Evolutionary conservation across 2,113 vertebrate species (phyloP).

Genomic region (Perca fluviatilis): DNA sequence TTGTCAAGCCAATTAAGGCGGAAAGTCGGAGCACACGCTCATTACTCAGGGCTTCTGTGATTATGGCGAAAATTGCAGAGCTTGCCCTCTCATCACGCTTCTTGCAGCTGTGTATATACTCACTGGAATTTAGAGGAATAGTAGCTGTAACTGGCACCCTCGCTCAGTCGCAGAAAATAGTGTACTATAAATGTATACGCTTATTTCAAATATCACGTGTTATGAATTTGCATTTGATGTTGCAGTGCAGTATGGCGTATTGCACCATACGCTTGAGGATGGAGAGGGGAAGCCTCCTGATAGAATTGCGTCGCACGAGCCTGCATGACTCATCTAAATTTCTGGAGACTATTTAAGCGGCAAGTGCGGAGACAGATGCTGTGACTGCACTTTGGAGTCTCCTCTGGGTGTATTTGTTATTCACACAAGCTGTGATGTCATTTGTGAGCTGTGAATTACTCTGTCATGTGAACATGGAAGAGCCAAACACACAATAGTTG

Average conservation of each 20-base stretch:
- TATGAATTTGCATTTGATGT: conserved; percentile 26
- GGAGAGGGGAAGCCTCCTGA: conserved; percentile 31
- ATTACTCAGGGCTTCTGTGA: conserved; percentile 57
- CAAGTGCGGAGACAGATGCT: conserved; percentile 53
- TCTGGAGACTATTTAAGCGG: conserved; percentile 58
- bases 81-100: conserved; percentile 42
- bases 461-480: conserved; percentile 33
- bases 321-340: conserved; percentile 70
- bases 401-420: conserved; percentile 52
- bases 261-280: conserved; percentile 48
- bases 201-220: conserved; percentile 7
- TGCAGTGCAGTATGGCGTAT: conserved; percentile 44
- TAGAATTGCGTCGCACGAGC: conserved; percentile 21
- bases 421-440: conserved; percentile 21
- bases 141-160: conserved; percentile 13
- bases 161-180: neutral
- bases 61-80: conserved; percentile 46
- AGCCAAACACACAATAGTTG: neutral
- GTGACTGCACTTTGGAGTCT: conserved; percentile 58
- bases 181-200: neutral
- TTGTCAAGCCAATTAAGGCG: conserved; percentile 64
- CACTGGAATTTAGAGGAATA: conserved; percentile 20
- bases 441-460: conserved; percentile 32
- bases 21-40: conserved; percentile 42
- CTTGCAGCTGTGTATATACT: conserved; percentile 9